A percentile compares a stretch with the other conserved stretches of the same genome.
Evolutionary conservation across 2,888 invertebrate species (phyloP).

Genomic region (Notocelia uddmanniana): DNA sequence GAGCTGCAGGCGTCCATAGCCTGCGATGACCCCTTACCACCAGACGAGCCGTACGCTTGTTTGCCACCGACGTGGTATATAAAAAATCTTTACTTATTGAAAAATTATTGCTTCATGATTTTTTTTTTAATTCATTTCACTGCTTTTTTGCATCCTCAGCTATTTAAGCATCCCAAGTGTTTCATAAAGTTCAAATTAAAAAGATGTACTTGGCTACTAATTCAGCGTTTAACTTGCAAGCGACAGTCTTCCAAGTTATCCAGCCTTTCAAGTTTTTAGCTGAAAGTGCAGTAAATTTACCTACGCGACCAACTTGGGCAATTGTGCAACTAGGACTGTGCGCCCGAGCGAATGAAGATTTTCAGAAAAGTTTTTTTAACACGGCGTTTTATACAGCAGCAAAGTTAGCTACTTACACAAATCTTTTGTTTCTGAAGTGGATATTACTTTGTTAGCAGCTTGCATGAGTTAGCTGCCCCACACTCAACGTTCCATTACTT

Average conservation of each 20-base stretch:
- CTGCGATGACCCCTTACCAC: too few relatives aligned
- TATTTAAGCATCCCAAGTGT: not conserved
- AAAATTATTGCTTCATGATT: too few relatives aligned
- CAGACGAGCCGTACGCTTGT: too few relatives aligned
- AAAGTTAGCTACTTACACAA: slow-evolving; percentile 6
- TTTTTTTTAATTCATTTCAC: not conserved
- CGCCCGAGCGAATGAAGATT: slow-evolving; percentile 21
- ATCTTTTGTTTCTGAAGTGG: slow-evolving; percentile 6
- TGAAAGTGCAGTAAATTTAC: slow-evolving; percentile 43
- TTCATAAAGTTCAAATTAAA: slow-evolving; percentile 28
- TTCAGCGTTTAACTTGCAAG: slow-evolving; percentile 38
- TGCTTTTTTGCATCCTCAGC: not conserved
- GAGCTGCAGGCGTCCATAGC: too few relatives aligned
- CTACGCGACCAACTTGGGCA: slow-evolving; percentile 34
- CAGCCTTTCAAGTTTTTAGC: slow-evolving; percentile 40
- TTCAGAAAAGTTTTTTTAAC: slow-evolving; percentile 21
- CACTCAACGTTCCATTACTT: too few relatives aligned
- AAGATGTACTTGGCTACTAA: slow-evolving; percentile 33
- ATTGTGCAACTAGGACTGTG: slow-evolving; percentile 23
- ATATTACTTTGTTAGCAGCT: too few relatives aligned
- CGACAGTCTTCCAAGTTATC: slow-evolving; percentile 36
- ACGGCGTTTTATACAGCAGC: slow-evolving; percentile 4
- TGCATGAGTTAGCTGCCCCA: too few relatives aligned
- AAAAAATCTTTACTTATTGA: too few relatives aligned
- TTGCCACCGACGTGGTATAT: too few relatives aligned